phyloP scores from a whole-genome alignment of 2,888 invertebrate genomes.

The Synanthedon myopaeformis region DNA sequence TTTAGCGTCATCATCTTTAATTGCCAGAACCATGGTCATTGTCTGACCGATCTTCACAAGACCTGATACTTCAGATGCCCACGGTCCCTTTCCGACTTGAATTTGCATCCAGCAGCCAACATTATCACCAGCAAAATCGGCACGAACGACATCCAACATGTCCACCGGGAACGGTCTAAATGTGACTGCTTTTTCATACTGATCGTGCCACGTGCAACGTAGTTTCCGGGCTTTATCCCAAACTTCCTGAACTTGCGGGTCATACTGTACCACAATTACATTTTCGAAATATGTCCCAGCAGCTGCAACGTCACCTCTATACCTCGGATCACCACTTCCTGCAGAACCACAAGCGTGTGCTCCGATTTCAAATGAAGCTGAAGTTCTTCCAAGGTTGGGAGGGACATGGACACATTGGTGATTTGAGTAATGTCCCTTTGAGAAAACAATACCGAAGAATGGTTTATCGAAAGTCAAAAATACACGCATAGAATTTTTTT shows the following conservation, averaged over 20 bases:
- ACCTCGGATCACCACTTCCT: slow-evolving; percentile 93
- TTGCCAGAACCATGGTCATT: slow-evolving; percentile 96
- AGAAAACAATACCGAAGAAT: slow-evolving; percentile 95
- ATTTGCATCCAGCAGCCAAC: slow-evolving; percentile 99
- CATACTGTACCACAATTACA: slow-evolving; percentile 93
- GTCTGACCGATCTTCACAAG: slow-evolving; percentile 95
- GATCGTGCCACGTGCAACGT: slow-evolving; percentile 95
- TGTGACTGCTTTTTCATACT: slow-evolving; percentile 94
- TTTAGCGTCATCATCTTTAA: slow-evolving; percentile 94
- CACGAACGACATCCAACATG: slow-evolving; percentile 94
- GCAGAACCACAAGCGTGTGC: slow-evolving; percentile 93
- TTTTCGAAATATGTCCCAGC: slow-evolving; percentile 95
- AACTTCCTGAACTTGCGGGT: slow-evolving; percentile 93
- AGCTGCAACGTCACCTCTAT: slow-evolving; percentile 88
- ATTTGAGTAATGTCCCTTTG: slow-evolving; percentile 94
- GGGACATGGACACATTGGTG: slow-evolving; percentile 92
- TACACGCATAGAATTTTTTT: slow-evolving; percentile 94
- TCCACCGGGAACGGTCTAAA: slow-evolving; percentile 95
- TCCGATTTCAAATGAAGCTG: slow-evolving; percentile 91
- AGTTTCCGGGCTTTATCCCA: slow-evolving; percentile 95
- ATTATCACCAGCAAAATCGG: slow-evolving; percentile 95
- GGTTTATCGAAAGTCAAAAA: slow-evolving; percentile 95
- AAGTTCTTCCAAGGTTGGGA: slow-evolving; percentile 86
- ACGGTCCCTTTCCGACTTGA: slow-evolving; percentile 94
- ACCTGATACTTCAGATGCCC: slow-evolving; percentile 95